phyloP scores from a whole-genome alignment of 2,888 invertebrate genomes.

The Chirona hameri region DNA sequence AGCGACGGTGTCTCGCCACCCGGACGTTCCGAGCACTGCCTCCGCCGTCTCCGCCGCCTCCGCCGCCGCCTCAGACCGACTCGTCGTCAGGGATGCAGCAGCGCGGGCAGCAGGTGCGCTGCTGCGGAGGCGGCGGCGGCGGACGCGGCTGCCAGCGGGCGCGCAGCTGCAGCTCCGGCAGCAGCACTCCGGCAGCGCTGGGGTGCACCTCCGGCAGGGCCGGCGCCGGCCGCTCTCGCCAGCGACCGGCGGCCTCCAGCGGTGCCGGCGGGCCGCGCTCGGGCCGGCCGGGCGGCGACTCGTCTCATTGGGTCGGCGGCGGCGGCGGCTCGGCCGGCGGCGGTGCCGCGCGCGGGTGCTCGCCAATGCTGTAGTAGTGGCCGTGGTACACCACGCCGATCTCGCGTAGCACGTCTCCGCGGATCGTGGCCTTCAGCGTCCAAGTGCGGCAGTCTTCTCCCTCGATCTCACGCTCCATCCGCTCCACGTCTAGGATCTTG shows the following conservation, averaged over 20 bases:
- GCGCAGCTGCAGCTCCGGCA: neutral
- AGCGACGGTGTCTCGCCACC: neutral
- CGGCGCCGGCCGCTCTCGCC: neutral
- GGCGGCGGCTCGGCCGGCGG: neutral
- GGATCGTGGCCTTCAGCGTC: constrained; percentile 93
- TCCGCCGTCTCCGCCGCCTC: neutral
- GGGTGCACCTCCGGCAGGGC: neutral
- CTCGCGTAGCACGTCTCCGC: constrained; percentile 84
- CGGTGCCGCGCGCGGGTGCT: constrained; percentile 78
- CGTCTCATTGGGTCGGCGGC: neutral
- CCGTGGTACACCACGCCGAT: constrained; percentile 92
- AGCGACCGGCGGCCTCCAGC: neutral
- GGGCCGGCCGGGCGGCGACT: neutral
- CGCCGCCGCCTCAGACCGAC: neutral
- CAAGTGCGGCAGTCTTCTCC: constrained; percentile 93
- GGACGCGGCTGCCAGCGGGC: neutral
- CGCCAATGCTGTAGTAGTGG: constrained; percentile 91
- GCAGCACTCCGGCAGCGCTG: constrained; percentile 9
- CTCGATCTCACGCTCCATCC: constrained; percentile 84
- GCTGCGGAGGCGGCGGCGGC: neutral
- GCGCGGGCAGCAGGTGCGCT: neutral
- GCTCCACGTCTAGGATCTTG: constrained; percentile 89
- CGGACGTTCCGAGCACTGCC: neutral
- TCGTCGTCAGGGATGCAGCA: constrained; percentile 7
- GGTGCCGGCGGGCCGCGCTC: neutral